Evolutionary conservation across 2,888 invertebrate species (phyloP), one percentile per base, ranked within the genome.

Genomic region (Monoplex corrugatus): DNA sequence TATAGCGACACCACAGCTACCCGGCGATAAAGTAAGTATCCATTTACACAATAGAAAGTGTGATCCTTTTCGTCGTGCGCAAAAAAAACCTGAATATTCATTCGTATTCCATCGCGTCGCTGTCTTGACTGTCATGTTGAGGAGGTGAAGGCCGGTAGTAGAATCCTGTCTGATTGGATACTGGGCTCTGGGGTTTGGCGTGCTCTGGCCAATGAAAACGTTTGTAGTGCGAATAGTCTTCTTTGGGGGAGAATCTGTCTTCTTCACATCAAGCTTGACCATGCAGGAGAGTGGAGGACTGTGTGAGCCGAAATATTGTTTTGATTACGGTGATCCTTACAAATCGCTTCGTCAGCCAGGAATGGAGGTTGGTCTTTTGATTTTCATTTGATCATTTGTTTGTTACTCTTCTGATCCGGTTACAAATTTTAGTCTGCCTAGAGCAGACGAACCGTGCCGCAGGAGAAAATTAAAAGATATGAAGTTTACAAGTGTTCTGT

Each of bases 181-280:
- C 1, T 78, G 43, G 38, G n/a, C 32, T 50, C 23, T 43, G n/a
- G 80, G 87, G 80, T 78, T 45, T 75, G 75, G 44, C 87, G 2
- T n/a, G 43, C 8, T 19, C 57, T 28, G n/a, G 43, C 87, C 87
- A 87, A 87, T 87, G 80, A 87, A 72, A 87, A n/a, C 10, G 6
- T 35, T 35, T 6, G 5, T 50, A n/a, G 28, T 44, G 1, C 13
- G 32, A 45, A 78, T 38, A 43, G 87, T 45, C 78, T 75, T 78
- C 78, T 38, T 72, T 13, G 75, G 38, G 19, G 50, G 57, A 80
- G 72, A 87, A 50, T 35, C 80, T 3, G 50, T 72, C 50, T 57
- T 28, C 72, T 80, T 80, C 87, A 87, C 87, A 80, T 45, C 78
- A 87, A 45, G 87, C 72, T 87, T 87, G 87, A 87, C 87, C 87